These are phyloP conservation scores for Patiria pectinifera DNA, from an alignment of 53 echinoderm and acorn worm species.

Conservation along the genomic window DNA sequence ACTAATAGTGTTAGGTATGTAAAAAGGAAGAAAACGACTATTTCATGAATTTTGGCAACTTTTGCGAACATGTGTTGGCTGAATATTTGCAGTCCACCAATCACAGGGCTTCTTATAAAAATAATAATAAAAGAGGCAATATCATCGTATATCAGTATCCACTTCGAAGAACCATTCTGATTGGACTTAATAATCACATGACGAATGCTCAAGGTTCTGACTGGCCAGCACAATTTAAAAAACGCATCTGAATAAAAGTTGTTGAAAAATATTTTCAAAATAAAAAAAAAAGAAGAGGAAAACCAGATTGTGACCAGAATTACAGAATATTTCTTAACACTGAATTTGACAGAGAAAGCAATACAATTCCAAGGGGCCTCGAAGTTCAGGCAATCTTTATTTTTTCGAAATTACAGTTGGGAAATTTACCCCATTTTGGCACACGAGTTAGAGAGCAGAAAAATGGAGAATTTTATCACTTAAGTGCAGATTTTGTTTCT, in stretches of 20 bases:
- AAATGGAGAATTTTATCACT: neutral
- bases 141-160: too few relatives aligned
- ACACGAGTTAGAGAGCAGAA: slow-evolving; percentile 20
- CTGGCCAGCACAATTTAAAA: too few relatives aligned
- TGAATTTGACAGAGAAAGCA: too few relatives aligned
- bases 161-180: neutral
- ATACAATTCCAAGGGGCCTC: neutral
- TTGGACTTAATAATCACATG: neutral
- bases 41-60: neutral
- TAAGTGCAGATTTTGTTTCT: neutral
- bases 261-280: neutral
- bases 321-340: too few relatives aligned
- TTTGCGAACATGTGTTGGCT: neutral
- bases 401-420: slow-evolving; percentile 14
- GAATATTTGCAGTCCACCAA: neutral
- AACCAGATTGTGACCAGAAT: neutral
- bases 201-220: neutral
- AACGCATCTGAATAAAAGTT: too few relatives aligned
- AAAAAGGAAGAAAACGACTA: neutral
- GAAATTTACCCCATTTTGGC: slow-evolving; percentile 42
- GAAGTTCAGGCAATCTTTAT: neutral
- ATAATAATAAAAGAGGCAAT: neutral
- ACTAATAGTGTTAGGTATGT: neutral
- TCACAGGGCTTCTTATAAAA: slow-evolving; percentile 6
- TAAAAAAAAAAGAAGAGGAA: neutral